These are phyloP conservation scores for Megastigmus dorsalis DNA, from an alignment of 2,888 invertebrate species.

Conservation along the genomic window DNA sequence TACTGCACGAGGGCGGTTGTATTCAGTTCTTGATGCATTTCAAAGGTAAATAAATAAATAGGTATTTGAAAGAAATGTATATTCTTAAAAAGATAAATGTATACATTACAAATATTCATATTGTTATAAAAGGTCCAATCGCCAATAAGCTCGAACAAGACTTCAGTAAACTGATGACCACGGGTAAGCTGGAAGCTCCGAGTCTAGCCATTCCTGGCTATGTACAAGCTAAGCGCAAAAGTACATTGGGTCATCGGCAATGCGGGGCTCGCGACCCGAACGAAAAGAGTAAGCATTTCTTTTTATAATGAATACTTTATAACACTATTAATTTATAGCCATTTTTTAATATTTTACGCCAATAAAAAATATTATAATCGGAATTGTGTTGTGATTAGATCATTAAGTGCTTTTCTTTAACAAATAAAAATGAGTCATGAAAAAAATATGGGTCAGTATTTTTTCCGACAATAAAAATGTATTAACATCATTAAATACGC, in stretches of 20 bases:
- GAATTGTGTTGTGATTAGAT: too few species aligned
- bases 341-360: too few species aligned
- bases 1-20: conserved; percentile 86
- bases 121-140: conserved; percentile 78
- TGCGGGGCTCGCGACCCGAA: conserved; percentile 87
- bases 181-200: conserved; percentile 84
- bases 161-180: conserved; percentile 84
- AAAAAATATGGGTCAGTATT: too few species aligned
- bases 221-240: conserved; percentile 82
- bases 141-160: conserved; percentile 88
- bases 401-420: too few species aligned
- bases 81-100: neutral
- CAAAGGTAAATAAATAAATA: conserved; percentile 77
- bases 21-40: conserved; percentile 91
- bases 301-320: too few species aligned
- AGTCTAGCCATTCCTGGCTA: conserved; percentile 87
- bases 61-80: neutral
- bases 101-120: neutral
- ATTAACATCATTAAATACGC: too few species aligned
- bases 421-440: too few species aligned
- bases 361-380: too few species aligned
- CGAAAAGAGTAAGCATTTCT: conserved; percentile 77
- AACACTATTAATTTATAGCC: too few species aligned
- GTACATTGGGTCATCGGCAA: conserved; percentile 83
- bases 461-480: too few species aligned